Evolutionary conservation across 2,888 invertebrate species (phyloP), one percentile per base, ranked within the genome.

Genomic region (Coenonympha arcania): DNA sequence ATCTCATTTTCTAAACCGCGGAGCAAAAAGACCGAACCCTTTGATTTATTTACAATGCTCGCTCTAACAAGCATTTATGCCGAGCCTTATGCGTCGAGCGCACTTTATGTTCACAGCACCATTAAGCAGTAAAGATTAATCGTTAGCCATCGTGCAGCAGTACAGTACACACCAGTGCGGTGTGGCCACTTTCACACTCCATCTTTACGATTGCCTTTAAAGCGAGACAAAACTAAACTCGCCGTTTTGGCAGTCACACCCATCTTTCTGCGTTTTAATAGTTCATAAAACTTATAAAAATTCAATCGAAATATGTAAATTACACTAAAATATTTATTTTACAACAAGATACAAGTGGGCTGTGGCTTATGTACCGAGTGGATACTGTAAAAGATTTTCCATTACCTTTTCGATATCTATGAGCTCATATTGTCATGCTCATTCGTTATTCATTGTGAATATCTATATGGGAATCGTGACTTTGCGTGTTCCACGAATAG

Each of bases 11-110:
- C 78, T 77, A 75, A 76, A 66, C 60, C 60, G 62, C 47, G 61
- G 62, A 66, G 73, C 73, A 76, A 78, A 76, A 76, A 69, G 69
- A 66, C 64, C 61, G 66, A 60, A 59, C 60, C 66, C 64, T 62
- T 64, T 68, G 65, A 69, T 73, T 77, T 81, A 79, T 80, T 82
- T 81, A 73, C 69, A 73, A 73, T 68, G 69, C 69, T 69, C 62
- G 68, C 70, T 66, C 65, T 66, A 65, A 67, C 67, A 64, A 68
- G 68, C 65, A 62, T 73, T 77, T 79, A 77, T 74, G 70, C 65
- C 56, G 58, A 55, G 61, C 60, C 59, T 58, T 64, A 72, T 72
- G 72, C 69, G 63, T 60, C 64, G 64, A 46, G 57, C 41, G 56
- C 55, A 56, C 55, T 56, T 56, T 57, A 56, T 56, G 59, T 52